Percentiles rank a stretch among this genome's conserved stretches.
Conservation (phyloP, 2,113 vertebrate species). For the Callorhinus ursinus region DNA sequence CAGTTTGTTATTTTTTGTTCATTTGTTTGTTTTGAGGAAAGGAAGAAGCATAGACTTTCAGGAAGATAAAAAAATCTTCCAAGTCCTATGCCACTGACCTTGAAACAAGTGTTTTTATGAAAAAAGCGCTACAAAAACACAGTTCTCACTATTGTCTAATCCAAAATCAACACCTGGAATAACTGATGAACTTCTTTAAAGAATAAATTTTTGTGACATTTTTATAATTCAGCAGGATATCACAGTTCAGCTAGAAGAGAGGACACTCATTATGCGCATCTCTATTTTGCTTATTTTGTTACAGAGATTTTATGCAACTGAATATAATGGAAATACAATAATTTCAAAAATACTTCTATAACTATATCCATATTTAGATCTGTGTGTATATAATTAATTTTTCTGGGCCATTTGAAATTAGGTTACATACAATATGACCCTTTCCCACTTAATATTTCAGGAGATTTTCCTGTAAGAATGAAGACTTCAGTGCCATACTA, state of each 20-base stretch:
- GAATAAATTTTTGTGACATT: neutral
- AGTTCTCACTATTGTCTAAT: neutral
- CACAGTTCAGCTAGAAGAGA: neutral
- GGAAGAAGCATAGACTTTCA: neutral
- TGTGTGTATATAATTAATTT: neutral
- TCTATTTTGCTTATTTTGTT: neutral
- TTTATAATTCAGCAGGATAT: neutral
- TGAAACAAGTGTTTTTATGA: neutral
- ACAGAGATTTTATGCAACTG: neutral
- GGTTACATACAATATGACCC: neutral
- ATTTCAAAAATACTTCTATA: constrained; percentile 19
- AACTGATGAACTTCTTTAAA: neutral
- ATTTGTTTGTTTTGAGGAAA: neutral
- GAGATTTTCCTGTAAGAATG: neutral
- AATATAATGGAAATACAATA: neutral
- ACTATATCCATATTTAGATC: neutral
- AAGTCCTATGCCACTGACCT: neutral
- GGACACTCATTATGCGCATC: neutral
- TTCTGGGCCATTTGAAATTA: neutral
- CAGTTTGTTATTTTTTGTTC: neutral
- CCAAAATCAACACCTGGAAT: neutral
- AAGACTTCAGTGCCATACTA: neutral
- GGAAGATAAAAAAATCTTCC: neutral
- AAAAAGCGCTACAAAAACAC: neutral
- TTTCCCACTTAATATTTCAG: neutral